These are phyloP conservation scores for Standfussiana lucernea DNA, from an alignment of 2,888 invertebrate species.

Conservation along the genomic window DNA sequence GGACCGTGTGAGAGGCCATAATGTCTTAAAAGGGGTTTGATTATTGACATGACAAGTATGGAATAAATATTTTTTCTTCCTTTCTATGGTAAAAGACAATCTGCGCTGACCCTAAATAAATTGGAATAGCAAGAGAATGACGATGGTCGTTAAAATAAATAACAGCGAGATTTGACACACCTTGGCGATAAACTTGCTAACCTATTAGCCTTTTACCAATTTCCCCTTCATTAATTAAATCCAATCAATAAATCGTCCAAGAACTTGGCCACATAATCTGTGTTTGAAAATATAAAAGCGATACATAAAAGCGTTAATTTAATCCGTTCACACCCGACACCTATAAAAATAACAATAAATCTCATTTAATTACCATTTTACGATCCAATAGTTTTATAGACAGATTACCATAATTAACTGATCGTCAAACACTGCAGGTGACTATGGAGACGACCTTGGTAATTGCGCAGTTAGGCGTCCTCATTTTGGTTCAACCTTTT, in stretches of 20 bases:
- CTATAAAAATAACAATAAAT: slow-evolving; percentile 37
- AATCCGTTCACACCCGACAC: slow-evolving; percentile 11
- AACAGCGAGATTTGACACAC: neutral
- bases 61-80: no score
- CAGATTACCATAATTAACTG: slow-evolving; percentile 24
- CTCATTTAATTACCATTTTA: slow-evolving; percentile 36
- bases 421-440: slow-evolving; percentile 1
- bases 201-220: neutral
- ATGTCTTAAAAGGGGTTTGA: neutral
- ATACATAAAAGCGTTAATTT: slow-evolving; percentile 37
- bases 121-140: neutral
- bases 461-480: neutral
- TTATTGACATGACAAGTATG: neutral
- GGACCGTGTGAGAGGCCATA: neutral
- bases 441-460: neutral
- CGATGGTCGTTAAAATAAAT: neutral
- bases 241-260: slow-evolving; percentile 17
- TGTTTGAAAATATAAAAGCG: slow-evolving; percentile 18
- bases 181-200: slow-evolving; percentile 3
- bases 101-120: neutral
- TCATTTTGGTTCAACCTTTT: neutral
- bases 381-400: neutral
- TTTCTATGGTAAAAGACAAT: no score
- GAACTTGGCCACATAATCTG: neutral
- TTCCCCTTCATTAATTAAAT: slow-evolving; percentile 11